phyloP scores from a whole-genome alignment of 2,888 invertebrate species.

The Calliopum simillimum region DNA sequence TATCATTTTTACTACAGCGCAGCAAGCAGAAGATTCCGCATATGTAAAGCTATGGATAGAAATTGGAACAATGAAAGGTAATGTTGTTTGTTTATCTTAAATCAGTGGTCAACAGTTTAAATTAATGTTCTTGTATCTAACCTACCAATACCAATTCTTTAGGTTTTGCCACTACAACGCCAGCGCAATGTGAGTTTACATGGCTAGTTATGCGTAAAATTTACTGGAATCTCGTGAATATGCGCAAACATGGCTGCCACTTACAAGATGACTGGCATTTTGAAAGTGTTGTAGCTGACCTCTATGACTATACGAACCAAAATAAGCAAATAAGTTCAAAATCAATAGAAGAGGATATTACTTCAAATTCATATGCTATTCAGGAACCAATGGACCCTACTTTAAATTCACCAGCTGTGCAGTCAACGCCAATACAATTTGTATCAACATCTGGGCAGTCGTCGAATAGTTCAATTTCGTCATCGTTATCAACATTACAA shows the following conservation, averaged over 20 bases:
- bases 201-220: constrained; percentile 59
- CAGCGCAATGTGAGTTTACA: constrained; percentile 59
- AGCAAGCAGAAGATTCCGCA: no score
- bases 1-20: no score
- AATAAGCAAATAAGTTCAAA: not conserved
- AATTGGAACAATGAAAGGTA: constrained; percentile 37
- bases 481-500: no score
- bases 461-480: no score
- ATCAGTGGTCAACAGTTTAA: no score
- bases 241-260: constrained; percentile 55
- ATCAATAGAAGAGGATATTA: not conserved
- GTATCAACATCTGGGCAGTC: no score
- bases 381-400: no score
- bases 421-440: no score
- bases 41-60: constrained; percentile 44
- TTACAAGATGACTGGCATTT: constrained; percentile 62
- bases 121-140: no score
- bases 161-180: not conserved
- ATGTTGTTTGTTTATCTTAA: not conserved
- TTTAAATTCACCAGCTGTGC: no score
- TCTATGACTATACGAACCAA: constrained; percentile 43
- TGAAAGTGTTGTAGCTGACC: constrained; percentile 53
- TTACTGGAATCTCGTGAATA: constrained; percentile 53
- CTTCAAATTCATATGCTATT: constrained; percentile 16
- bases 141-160: no score